Percentiles rank a stretch among this genome's conserved stretches.
phyloP scores from a whole-genome alignment of 2,113 vertebrate genomes.

The Lasiurus borealis region DNA sequence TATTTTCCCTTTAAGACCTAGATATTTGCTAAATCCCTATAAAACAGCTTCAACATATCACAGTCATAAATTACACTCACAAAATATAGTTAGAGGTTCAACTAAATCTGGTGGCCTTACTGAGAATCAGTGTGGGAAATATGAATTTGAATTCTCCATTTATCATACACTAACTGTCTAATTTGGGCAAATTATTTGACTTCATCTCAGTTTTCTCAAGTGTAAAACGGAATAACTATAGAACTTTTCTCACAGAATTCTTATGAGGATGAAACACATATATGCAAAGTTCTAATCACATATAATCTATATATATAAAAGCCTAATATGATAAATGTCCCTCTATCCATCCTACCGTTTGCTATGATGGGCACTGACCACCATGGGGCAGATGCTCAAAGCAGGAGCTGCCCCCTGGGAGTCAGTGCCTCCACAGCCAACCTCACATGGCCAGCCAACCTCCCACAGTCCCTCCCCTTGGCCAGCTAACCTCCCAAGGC shows the following conservation, averaged over 20 bases:
- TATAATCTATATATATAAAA: not conserved
- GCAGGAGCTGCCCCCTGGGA: no score
- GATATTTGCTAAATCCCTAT: not conserved
- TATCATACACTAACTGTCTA: not conserved
- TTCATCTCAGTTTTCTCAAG: not conserved
- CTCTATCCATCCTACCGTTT: no score
- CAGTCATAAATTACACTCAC: not conserved
- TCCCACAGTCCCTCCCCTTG: no score
- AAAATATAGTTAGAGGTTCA: not conserved
- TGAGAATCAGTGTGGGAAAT: not conserved
- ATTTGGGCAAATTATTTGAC: not conserved
- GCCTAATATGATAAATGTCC: no score
- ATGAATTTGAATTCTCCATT: not conserved
- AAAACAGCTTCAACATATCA: not conserved
- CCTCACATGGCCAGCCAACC: no score
- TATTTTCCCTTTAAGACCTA: not conserved
- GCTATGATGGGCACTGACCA: no score
- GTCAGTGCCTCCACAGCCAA: no score
- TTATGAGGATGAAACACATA: conserved; percentile 17
- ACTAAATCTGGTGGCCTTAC: not conserved
- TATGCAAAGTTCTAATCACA: not conserved
- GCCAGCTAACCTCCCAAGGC: no score
- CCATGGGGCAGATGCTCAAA: no score
- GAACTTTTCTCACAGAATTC: not conserved
- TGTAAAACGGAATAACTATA: not conserved